Percentiles rank a stretch among this genome's conserved stretches.
Conservation (phyloP, 2,797 vertebrate genomes). For the Heteromormyrus szaboi region DNA sequence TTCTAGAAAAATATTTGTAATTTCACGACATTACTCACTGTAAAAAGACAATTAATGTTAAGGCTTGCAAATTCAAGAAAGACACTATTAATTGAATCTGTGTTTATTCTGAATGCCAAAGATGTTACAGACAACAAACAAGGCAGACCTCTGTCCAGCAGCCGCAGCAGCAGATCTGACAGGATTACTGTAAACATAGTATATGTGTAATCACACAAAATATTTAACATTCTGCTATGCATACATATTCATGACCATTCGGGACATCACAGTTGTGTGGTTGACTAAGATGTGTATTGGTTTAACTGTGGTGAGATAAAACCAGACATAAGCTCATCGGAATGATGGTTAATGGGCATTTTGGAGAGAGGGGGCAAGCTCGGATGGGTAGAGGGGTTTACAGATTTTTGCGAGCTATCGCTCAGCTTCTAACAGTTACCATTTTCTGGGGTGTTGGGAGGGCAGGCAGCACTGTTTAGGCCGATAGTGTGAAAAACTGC, state of each 20-base stretch:
- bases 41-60: neutral
- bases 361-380: neutral
- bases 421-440: neutral
- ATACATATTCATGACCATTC: neutral
- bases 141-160: neutral
- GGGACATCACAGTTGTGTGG: conserved; percentile 3
- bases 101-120: neutral
- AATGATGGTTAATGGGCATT: neutral
- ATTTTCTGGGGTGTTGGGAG: neutral
- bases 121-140: conserved; percentile 7
- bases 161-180: neutral
- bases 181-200: neutral
- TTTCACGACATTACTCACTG: neutral
- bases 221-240: neutral
- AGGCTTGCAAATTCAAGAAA: neutral
- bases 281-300: neutral
- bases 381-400: neutral
- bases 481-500: neutral
- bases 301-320: neutral
- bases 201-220: conserved; percentile 12
- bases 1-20: neutral
- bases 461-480: neutral
- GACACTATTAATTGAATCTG: neutral
- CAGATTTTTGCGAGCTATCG: neutral
- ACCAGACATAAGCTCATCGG: neutral